Conservation (phyloP, 2,888 invertebrate species). For the Caenorhabditis sulstoni region DNA sequence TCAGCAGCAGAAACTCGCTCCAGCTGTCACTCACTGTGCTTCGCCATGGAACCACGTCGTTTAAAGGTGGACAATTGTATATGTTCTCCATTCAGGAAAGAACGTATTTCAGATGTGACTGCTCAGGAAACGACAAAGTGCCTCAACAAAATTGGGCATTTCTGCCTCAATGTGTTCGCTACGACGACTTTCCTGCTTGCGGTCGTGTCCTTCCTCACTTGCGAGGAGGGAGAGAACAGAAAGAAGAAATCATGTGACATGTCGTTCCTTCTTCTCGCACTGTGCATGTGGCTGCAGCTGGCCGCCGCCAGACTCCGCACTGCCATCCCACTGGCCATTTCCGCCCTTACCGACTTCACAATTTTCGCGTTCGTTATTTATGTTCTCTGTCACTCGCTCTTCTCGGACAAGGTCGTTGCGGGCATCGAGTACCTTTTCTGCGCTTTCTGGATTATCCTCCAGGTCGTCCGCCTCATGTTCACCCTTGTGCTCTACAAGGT, state of each 20-base stretch:
- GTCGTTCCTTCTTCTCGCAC: slow-evolving; percentile 11
- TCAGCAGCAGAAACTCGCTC: slow-evolving; percentile 22
- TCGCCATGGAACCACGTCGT: slow-evolving; percentile 29
- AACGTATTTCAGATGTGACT: slow-evolving; percentile 19
- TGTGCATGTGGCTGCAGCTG: slow-evolving; percentile 48
- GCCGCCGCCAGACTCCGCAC: slow-evolving; percentile 37
- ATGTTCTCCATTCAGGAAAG: not conserved
- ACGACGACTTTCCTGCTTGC: slow-evolving; percentile 11
- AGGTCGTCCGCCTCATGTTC: slow-evolving; percentile 25
- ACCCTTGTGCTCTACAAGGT: slow-evolving; percentile 35
- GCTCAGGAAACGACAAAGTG: slow-evolving; percentile 20
- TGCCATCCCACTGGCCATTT: slow-evolving; percentile 25
- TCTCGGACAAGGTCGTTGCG: not conserved
- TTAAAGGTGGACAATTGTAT: slow-evolving; percentile 22
- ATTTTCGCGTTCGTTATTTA: slow-evolving; percentile 12
- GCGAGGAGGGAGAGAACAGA: not conserved
- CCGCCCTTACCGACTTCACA: slow-evolving; percentile 11
- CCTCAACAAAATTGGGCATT: slow-evolving; percentile 45
- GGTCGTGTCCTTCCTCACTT: not conserved
- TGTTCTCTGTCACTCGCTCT: not conserved
- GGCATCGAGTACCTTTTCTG: not conserved
- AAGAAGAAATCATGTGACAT: not conserved
- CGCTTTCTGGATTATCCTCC: slow-evolving; percentile 3
- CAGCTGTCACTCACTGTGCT: slow-evolving; percentile 30
- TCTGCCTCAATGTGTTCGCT: slow-evolving; percentile 44